Percentiles rank a stretch among this genome's conserved stretches.
Evolutionary conservation across 2,888 invertebrate species (phyloP).

Genomic region (Oegoconia quadripuncta): DNA sequence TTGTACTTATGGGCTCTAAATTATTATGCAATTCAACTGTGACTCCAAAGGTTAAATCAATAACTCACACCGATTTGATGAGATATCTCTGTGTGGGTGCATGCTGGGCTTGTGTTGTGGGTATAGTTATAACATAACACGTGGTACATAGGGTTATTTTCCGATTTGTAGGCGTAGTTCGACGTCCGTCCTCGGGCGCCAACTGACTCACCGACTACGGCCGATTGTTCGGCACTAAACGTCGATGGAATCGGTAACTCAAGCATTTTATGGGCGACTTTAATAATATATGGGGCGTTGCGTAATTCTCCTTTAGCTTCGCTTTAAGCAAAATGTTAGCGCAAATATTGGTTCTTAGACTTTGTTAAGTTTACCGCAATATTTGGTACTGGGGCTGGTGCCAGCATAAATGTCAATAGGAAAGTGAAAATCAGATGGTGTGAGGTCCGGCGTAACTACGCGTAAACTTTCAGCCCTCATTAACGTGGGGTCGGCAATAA

Average conservation of each 20-base stretch:
- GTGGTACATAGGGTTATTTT: constrained; percentile 52
- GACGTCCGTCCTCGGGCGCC: constrained; percentile 57
- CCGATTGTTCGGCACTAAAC: constrained; percentile 71
- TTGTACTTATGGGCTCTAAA: constrained; percentile 33
- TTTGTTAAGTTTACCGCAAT: constrained; percentile 5
- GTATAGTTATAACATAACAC: constrained; percentile 51
- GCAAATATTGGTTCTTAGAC: constrained; percentile 43
- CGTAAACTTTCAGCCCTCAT: constrained; percentile 28
- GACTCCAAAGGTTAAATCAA: constrained; percentile 37
- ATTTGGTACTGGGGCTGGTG: background rate
- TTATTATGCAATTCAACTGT: constrained; percentile 36
- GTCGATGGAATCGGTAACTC: constrained; percentile 73
- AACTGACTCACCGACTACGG: constrained; percentile 64
- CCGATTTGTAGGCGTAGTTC: constrained; percentile 62
- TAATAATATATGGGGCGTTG: constrained; percentile 72
- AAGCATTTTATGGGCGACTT: constrained; percentile 65
- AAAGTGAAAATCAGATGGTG: background rate
- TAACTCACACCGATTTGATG: constrained; percentile 25
- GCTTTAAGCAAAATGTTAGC: constrained; percentile 47
- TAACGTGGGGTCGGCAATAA: constrained; percentile 23
- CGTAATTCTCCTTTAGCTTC: constrained; percentile 59
- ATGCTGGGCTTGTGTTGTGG: constrained; percentile 25
- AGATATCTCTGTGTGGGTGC: constrained; percentile 26
- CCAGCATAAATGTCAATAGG: background rate
- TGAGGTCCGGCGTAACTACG: background rate